These are phyloP conservation scores for Spinibarbus caldwelli DNA, from an alignment of 2,797 vertebrate species.

Conservation along the genomic window DNA sequence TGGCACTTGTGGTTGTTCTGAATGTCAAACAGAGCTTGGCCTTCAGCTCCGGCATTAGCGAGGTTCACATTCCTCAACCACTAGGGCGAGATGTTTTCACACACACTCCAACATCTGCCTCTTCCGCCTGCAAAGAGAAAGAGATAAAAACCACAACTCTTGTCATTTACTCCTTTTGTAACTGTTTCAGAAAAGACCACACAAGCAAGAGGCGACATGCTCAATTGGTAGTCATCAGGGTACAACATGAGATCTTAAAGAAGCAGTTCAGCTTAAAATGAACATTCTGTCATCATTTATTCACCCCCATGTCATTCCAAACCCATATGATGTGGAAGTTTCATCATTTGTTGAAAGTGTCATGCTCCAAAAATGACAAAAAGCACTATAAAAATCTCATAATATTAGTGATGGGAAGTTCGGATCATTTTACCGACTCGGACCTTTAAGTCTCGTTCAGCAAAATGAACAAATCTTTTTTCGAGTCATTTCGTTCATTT, in stretches of 20 bases:
- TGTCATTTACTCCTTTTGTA: constrained; percentile 30
- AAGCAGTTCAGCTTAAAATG: background rate
- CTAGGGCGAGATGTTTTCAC: constrained; percentile 31
- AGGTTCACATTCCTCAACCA: constrained; percentile 55
- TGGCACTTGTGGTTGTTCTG: constrained; percentile 62
- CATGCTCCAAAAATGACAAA: no score
- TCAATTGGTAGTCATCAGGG: constrained; percentile 48
- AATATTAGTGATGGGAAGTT: no score
- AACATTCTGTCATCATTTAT: background rate
- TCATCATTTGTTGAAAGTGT: no score
- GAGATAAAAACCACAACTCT: constrained; percentile 28
- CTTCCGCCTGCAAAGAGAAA: constrained; percentile 3
- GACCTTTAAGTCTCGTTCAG: no score
- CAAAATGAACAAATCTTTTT: no score
- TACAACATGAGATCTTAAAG: constrained; percentile 6
- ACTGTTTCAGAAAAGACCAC: constrained; percentile 37
- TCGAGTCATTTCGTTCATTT: no score
- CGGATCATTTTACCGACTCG: no score
- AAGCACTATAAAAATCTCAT: no score
- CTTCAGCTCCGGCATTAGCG: constrained; percentile 61
- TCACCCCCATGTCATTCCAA: background rate
- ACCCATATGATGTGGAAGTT: background rate
- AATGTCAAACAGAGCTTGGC: constrained; percentile 60
- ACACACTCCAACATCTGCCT: constrained; percentile 27
- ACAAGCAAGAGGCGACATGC: constrained; percentile 36